These are phyloP conservation scores for Plagodis dolabraria DNA, from an alignment of 2,888 invertebrate genomes.

Conservation along the genomic window DNA sequence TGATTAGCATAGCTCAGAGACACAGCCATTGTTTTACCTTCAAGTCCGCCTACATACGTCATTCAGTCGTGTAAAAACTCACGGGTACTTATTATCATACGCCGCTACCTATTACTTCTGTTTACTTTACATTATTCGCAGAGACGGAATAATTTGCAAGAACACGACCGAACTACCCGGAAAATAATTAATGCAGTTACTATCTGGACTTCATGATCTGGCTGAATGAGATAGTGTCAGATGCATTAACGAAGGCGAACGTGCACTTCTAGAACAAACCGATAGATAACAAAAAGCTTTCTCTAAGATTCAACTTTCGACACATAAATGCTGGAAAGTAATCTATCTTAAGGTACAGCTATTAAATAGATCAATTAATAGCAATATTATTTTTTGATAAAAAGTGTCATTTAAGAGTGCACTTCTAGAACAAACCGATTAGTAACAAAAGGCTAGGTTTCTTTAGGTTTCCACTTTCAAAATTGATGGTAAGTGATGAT, in stretches of 20 bases:
- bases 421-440: too few species aligned
- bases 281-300: too few species aligned
- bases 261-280: conserved; percentile 1
- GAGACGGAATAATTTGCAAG: conserved; percentile 12
- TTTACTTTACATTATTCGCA: conserved; percentile 10
- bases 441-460: too few species aligned
- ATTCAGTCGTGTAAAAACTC: conserved; percentile 19
- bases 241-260: conserved; percentile 1
- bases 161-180: conserved; percentile 21
- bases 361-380: too few species aligned
- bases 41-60: conserved; percentile 17
- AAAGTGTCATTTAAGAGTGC: too few species aligned
- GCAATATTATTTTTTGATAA: too few species aligned
- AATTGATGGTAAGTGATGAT: too few species aligned
- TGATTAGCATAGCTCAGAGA: conserved; percentile 5
- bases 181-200: conserved; percentile 25
- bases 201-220: conserved; percentile 19
- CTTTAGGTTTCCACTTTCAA: too few species aligned
- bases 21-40: conserved; percentile 15
- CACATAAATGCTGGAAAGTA: too few species aligned
- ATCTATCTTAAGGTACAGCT: too few species aligned
- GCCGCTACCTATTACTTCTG: conserved; percentile 11
- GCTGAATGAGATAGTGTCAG: conserved; percentile 5
- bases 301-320: too few species aligned
- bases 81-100: conserved; percentile 2